Conservation (phyloP, 2,888 invertebrate genomes). For the Melikaiella ostensackeni region DNA sequence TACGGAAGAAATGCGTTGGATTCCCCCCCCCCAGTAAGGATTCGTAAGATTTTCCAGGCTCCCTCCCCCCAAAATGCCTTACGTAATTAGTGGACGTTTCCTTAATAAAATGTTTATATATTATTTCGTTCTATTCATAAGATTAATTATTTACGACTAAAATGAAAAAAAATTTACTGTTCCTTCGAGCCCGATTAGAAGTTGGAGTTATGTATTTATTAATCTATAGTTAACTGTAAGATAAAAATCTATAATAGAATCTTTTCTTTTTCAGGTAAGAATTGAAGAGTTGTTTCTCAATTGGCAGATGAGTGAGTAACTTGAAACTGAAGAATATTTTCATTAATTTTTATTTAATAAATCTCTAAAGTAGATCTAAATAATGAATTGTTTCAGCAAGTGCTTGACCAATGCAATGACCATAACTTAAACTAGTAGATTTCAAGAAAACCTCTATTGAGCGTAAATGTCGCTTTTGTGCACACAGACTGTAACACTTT, state of each 20-base stretch:
- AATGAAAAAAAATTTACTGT: too few species aligned
- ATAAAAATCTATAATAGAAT: neutral
- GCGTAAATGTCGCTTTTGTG: neutral
- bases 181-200: neutral
- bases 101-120: too few species aligned
- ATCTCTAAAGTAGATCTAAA: neutral
- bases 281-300: neutral
- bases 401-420: neutral
- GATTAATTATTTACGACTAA: too few species aligned
- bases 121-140: too few species aligned
- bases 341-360: neutral
- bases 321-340: neutral
- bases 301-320: neutral
- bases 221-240: neutral
- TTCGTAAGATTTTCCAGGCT: too few species aligned
- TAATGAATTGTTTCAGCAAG: neutral
- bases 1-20: too few species aligned
- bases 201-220: too few species aligned
- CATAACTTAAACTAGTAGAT: neutral
- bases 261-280: neutral
- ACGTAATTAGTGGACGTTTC: too few species aligned
- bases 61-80: too few species aligned
- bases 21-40: too few species aligned
- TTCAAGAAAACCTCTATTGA: constrained; percentile 6
- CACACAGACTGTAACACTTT: neutral